These are phyloP conservation scores for Hydractinia symbiolongicarpus DNA, from an alignment of 30 jellyfish, hydroid and myxozoan species.

Conservation along the genomic window DNA sequence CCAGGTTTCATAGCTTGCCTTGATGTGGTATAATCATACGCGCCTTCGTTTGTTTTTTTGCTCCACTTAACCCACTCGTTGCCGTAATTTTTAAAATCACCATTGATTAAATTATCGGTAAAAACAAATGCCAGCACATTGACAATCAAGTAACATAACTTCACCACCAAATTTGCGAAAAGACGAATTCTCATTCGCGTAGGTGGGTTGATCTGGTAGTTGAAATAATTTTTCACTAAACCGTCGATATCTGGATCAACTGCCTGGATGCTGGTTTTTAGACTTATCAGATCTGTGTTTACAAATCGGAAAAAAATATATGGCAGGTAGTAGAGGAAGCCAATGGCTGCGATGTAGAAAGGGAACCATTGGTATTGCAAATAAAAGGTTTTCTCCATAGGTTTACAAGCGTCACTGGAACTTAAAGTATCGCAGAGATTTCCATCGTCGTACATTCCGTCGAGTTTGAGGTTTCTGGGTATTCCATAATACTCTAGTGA, in stretches of 20 bases:
- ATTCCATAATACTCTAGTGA: constrained; percentile 11
- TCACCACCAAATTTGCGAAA: not conserved
- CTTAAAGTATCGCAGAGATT: constrained; percentile 7
- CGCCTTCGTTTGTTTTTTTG: constrained; percentile 1
- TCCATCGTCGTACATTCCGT: constrained; percentile 14
- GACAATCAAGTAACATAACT: constrained; percentile 18
- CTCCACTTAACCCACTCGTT: constrained; percentile 28
- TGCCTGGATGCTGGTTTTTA: constrained; percentile 30
- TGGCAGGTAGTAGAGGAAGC: constrained; percentile 30
- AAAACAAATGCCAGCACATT: constrained; percentile 14
- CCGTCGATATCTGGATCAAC: constrained; percentile 28
- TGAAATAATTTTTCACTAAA: constrained; percentile 27
- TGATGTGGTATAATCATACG: constrained; percentile 15
- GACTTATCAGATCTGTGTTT: constrained; percentile 29
- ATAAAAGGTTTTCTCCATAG: constrained; percentile 35
- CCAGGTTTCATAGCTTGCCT: constrained; percentile 9
- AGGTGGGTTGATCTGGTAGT: constrained; percentile 36
- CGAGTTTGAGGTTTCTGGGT: constrained; percentile 3
- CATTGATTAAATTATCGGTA: constrained; percentile 13
- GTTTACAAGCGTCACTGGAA: not conserved
- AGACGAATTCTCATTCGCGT: not conserved
- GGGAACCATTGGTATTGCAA: constrained; percentile 35
- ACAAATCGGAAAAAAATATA: constrained; percentile 16
- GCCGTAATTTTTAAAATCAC: constrained; percentile 17
- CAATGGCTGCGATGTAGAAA: constrained; percentile 25